These are phyloP conservation scores for Pollachius pollachius DNA, from an alignment of 2,113 vertebrate species.

Conservation along the genomic window DNA sequence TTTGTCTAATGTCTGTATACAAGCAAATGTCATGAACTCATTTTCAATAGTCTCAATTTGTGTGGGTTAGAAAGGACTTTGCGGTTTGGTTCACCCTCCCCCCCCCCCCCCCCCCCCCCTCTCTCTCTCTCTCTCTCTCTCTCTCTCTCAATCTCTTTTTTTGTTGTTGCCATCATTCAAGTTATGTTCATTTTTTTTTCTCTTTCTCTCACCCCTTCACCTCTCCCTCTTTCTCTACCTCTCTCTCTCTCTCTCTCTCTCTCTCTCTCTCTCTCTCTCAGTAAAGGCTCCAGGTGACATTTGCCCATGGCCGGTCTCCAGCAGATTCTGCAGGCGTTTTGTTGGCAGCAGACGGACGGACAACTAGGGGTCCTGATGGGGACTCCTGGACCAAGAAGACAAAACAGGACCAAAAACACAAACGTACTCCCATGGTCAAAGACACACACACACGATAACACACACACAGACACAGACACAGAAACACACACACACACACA, in stretches of 20 bases:
- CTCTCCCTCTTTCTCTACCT: neutral
- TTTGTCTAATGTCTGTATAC: neutral
- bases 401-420: constrained; percentile 52
- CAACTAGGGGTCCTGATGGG: constrained; percentile 65
- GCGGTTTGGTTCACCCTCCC: no score
- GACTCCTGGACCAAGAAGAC: constrained; percentile 65
- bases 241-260: constrained; percentile 27
- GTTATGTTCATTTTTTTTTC: no score
- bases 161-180: no score
- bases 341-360: constrained; percentile 67
- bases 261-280: constrained; percentile 53
- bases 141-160: no score
- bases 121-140: constrained; percentile 10
- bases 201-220: neutral
- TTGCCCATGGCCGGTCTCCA: constrained; percentile 64
- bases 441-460: constrained; percentile 35
- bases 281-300: constrained; percentile 72
- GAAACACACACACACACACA: constrained; percentile 25
- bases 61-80: no score
- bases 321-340: constrained; percentile 66
- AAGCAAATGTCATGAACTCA: neutral
- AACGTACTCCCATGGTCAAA: constrained; percentile 45
- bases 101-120: no score
- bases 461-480: constrained; percentile 1
- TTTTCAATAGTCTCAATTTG: no score